phyloP scores from a whole-genome alignment of 2,797 vertebrate species.

The Eulemur rubriventer region DNA sequence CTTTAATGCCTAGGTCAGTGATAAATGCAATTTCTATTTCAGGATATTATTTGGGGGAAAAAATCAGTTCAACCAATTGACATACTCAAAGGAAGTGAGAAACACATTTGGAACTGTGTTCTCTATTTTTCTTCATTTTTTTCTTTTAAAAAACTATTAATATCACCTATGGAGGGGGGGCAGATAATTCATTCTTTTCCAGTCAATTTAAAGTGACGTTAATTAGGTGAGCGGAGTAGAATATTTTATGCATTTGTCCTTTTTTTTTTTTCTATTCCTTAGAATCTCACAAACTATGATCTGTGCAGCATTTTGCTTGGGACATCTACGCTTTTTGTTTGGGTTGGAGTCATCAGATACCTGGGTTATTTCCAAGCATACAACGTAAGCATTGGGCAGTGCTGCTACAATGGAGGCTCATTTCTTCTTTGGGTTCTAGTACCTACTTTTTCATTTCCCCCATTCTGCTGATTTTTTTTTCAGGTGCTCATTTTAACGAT shows the following conservation, averaged over 20 bases:
- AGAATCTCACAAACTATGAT: conserved; percentile 96
- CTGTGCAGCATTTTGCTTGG: conserved; percentile 98
- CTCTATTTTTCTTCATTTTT: too few species aligned
- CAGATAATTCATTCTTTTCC: not conserved
- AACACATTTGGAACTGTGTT: not conserved
- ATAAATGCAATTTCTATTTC: not conserved
- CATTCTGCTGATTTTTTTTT: fast-evolving
- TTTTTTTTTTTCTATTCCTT: conserved; percentile 57
- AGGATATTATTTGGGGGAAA: not conserved
- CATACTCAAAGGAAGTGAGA: not conserved
- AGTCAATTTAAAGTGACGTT: not conserved
- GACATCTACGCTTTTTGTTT: conserved; percentile 95
- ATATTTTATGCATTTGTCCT: conserved; percentile 39
- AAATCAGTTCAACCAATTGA: not conserved
- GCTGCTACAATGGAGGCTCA: fast-evolving
- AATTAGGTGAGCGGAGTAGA: not conserved
- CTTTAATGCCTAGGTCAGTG: not conserved
- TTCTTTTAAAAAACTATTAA: not conserved
- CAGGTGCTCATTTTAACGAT: conserved; percentile 98
- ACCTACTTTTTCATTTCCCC: not conserved
- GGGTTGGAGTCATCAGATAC: conserved; percentile 98
- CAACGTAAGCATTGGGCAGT: conserved; percentile 87
- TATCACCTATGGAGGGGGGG: not conserved
- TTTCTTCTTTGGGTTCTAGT: not conserved
- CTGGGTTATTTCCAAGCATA: conserved; percentile 98